phyloP scores from a whole-genome alignment of 1,140 invertebrate species.

The Pseudomyrmex cubaensis region DNA sequence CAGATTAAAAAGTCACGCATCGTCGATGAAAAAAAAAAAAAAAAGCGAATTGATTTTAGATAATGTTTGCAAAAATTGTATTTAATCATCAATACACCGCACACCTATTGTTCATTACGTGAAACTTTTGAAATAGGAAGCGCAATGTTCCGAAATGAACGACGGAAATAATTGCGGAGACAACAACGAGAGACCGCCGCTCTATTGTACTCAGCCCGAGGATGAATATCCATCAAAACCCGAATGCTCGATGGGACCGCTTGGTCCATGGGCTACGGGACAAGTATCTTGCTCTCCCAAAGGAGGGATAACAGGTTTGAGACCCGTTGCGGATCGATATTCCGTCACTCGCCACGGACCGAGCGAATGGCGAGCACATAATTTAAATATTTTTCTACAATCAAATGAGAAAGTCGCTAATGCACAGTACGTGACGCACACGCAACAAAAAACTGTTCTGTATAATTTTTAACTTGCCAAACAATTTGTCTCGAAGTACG shows the following conservation, averaged over 20 bases:
- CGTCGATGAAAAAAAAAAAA: too few species aligned
- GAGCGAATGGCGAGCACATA: conserved; percentile 84
- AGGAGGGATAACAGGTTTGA: conserved; percentile 88
- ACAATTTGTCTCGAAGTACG: background rate
- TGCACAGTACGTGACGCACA: conserved; percentile 64
- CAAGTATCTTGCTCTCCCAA: conserved; percentile 89
- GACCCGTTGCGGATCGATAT: conserved; percentile 90
- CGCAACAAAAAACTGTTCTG: too few species aligned
- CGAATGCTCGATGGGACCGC: conserved; percentile 82
- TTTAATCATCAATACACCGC: background rate
- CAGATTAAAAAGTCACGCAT: too few species aligned
- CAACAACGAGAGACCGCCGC: conserved; percentile 74
- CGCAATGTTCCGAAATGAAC: conserved; percentile 54
- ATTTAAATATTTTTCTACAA: conserved; percentile 66
- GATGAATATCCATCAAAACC: conserved; percentile 83
- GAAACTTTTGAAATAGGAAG: conserved; percentile 16
- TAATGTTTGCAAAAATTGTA: too few species aligned
- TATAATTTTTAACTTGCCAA: background rate
- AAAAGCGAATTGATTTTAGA: too few species aligned
- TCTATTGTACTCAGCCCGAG: conserved; percentile 86
- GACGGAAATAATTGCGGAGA: conserved; percentile 24
- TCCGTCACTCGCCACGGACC: conserved; percentile 89
- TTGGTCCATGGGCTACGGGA: conserved; percentile 90
- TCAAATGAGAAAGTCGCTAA: conserved; percentile 68
- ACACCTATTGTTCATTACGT: background rate